Conservation (phyloP, 2,113 vertebrate genomes). For the Sturnira hondurensis region DNA sequence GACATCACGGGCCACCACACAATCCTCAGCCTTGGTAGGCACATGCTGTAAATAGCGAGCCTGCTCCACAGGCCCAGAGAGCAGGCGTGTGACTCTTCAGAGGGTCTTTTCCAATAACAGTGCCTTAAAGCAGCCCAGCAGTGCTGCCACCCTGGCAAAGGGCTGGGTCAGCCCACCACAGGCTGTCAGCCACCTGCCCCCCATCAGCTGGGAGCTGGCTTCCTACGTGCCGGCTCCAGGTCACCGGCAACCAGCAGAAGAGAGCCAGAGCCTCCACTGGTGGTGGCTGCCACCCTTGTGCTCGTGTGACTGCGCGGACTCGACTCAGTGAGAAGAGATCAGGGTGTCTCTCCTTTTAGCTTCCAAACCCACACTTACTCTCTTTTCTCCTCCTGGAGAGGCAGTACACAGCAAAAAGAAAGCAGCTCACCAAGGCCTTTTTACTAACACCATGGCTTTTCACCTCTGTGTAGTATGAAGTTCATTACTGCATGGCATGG, state of each 20-base stretch:
- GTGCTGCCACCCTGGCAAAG: neutral
- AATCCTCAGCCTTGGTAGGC: neutral
- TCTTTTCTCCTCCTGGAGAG: constrained; percentile 44
- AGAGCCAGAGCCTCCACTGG: neutral
- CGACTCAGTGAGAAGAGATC: neutral
- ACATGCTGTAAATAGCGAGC: neutral
- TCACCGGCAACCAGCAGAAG: neutral
- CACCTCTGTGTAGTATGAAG: constrained; percentile 56
- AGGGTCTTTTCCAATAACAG: neutral
- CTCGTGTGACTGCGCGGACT: neutral
- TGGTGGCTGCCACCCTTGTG: neutral
- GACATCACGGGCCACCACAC: neutral
- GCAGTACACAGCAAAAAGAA: constrained; percentile 45
- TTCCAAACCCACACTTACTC: constrained; percentile 61
- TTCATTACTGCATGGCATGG: constrained; percentile 77
- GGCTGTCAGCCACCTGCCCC: neutral
- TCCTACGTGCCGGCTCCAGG: neutral
- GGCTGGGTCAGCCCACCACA: neutral
- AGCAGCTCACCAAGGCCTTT: constrained; percentile 68
- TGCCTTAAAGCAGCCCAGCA: neutral
- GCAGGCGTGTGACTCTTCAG: neutral
- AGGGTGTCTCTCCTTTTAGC: constrained; percentile 56
- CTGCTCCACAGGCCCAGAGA: neutral
- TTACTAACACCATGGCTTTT: constrained; percentile 54
- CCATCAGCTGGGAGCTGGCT: neutral